These are phyloP conservation scores for Lagodon rhomboides DNA, from an alignment of 2,797 vertebrate species.

Conservation along the genomic window DNA sequence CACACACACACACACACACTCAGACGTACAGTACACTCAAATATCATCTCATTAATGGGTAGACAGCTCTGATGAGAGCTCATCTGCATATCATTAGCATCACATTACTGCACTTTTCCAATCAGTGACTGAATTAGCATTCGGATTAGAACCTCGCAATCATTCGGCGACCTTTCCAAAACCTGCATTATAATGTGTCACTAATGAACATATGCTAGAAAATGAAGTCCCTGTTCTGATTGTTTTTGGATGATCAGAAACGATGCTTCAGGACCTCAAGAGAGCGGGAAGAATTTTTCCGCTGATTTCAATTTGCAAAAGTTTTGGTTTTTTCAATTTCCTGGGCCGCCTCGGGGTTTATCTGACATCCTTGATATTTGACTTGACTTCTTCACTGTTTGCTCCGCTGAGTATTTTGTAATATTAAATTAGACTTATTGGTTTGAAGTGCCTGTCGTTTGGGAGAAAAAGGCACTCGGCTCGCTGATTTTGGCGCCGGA, in stretches of 20 bases:
- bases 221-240: slow-evolving; percentile 57
- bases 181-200: slow-evolving; percentile 61
- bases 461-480: slow-evolving; percentile 12
- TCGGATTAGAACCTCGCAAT: slow-evolving; percentile 75
- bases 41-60: slow-evolving; percentile 75
- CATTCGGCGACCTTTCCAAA: slow-evolving; percentile 76
- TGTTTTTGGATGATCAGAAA: slow-evolving; percentile 53
- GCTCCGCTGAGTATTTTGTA: not conserved
- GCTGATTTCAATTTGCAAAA: slow-evolving; percentile 31
- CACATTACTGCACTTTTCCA: slow-evolving; percentile 73
- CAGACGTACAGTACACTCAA: slow-evolving; percentile 50
- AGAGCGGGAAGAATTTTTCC: not conserved
- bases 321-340: slow-evolving; percentile 28
- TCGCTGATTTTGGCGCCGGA: slow-evolving; percentile 21
- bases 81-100: slow-evolving; percentile 82
- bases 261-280: slow-evolving; percentile 3
- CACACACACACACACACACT: slow-evolving; percentile 26
- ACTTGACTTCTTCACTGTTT: slow-evolving; percentile 17
- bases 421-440: slow-evolving; percentile 17
- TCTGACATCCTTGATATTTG: slow-evolving; percentile 15
- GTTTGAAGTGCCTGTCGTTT: slow-evolving; percentile 11
- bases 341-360: not conserved
- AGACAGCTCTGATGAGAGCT: slow-evolving; percentile 77
- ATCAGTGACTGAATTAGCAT: slow-evolving; percentile 79
- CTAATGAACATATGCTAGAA: slow-evolving; percentile 66